Percentiles rank a stretch among this genome's conserved stretches.
Evolutionary conservation across 53 echinoderm and acorn worm species (phyloP).

Genomic region (Apostichopus leukothele): DNA sequence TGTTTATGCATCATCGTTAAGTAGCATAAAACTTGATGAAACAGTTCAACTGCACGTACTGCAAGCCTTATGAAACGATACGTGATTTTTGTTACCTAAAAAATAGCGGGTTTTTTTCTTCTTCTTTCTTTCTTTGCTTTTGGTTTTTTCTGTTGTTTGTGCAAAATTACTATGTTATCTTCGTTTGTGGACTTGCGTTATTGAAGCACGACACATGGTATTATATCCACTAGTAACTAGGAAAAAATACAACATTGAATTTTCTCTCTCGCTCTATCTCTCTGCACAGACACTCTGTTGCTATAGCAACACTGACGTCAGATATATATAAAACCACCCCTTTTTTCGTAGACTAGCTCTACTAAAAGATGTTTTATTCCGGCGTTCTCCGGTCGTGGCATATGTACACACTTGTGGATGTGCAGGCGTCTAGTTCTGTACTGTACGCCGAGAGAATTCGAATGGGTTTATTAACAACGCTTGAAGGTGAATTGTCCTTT

Average conservation of each 20-base stretch:
- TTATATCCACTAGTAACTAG: not conserved
- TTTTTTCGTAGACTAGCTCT: constrained; percentile 15
- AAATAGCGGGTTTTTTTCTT: not conserved
- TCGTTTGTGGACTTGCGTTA: not conserved
- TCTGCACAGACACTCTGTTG: constrained; percentile 50
- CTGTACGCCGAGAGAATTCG: not conserved
- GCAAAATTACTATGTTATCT: not conserved
- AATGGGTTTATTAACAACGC: not conserved
- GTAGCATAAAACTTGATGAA: too few species aligned
- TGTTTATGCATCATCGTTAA: too few species aligned
- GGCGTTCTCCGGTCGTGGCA: not conserved
- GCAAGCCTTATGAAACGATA: too few species aligned
- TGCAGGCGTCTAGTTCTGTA: not conserved
- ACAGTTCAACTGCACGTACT: not conserved
- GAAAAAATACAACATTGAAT: too few species aligned
- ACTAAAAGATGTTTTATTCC: constrained; percentile 9
- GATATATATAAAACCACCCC: constrained; percentile 38
- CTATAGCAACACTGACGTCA: constrained; percentile 90
- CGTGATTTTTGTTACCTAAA: not conserved
- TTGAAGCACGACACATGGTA: constrained; percentile 8
- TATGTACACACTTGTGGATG: not conserved
- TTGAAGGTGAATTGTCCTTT: not conserved
- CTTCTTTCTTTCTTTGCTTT: not conserved
- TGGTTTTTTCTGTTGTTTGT: not conserved
- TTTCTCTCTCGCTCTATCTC: not conserved